Base-by-base conservation (phyloP, 2,113 vertebrate species). In the Tapirus terrestris region DNA sequence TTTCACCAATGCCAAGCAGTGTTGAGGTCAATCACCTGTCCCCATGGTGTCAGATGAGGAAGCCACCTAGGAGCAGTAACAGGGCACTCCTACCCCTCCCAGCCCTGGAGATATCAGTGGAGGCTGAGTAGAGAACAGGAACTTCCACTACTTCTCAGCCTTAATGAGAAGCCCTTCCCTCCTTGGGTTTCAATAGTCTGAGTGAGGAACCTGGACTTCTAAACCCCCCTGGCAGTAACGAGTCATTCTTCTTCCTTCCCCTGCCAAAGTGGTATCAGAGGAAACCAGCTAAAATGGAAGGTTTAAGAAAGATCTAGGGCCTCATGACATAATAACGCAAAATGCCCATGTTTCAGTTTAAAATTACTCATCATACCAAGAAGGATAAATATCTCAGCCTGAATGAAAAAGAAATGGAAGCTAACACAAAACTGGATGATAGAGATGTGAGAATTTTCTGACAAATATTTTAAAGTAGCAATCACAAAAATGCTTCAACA, bases 391-490 rank as follows among this genome's bases (percentile, higher is more conserved):
- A 36, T 81, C 27, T 89, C 72, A 89, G 92, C 36, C 8, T 76
- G 29, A 81, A 72, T 91, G 61, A 51, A 92, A 83, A 58, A 67
- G 18, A 56, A 94, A 29, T 75, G 36, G 31, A 73, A 68, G n/a
- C 10, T 51, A 61, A 61, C 17, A 60, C 25, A 79, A 48, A 77
- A 12, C 61, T 60, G 39, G 4, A 36, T 45, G 70, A 73, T 6
- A 20, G 31, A 67, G 12, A 63, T 63, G 14, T 89, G 75, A 84
- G 36, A 95, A 58, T 89, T 43, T 63, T 60, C 36, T 86, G 76
- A 58, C 20, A 91, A 77, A 65, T 73, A 96, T 93, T 94, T 92
- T 70, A 94, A 53, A 90, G 58, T 45, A 90, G n/a, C 8, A 63
- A 43, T 51, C 9, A 63, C 48, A 83, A 68, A 85, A 95, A 79